Evolutionary conservation across 2,113 vertebrate species (phyloP), one percentile per base, ranked within the genome.

Genomic region (Grallaria varia): DNA sequence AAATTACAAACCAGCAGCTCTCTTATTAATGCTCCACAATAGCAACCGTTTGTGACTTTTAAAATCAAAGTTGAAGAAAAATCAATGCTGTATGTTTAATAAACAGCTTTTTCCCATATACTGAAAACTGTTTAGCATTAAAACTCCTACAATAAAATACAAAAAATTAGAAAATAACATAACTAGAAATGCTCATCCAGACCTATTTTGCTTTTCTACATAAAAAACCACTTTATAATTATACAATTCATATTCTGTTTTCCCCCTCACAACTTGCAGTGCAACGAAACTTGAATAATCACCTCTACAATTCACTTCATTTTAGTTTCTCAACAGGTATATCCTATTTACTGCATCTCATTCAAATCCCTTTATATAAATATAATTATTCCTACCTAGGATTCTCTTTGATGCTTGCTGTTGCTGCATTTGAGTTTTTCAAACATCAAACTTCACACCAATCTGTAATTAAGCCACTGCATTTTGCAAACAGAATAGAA

Each of bases 381-480:
- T 75, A 44, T 44, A 84, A 87, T 91, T 93, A 95, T 75, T 95
- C 39, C 89, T 78, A 39, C 40, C 30, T 17, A 45, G 56, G 59
- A 88, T 69, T 83, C 85, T 85, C 88, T 96, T 95, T 95, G 87
- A 95, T 92, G 73, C 37, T 75, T 78, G 49, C 35, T 89, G 31
- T 82, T 89, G 83, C 63, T 84, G 39, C 37, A 91, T 68, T 82
- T 75, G 47, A 91, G 77, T 35, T 53, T 69, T 87, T 72, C 56
- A 75, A 90, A 90, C 92, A 88, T 21, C 35, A 78, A 72, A 94
- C 90, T 83, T 66, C 72, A 87, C 49, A 95, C 87, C 92, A 84
- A 95, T 90, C 86, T 94, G 23, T 95, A 95, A 95, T 96, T 95
- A 97, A 91, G 68, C 49, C 75, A 64, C 4, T 75, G 52, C 77